A percentile compares a stretch with the other conserved stretches of the same genome.
Conservation (phyloP, 2,888 invertebrate species). For the Vanessa cardui region DNA sequence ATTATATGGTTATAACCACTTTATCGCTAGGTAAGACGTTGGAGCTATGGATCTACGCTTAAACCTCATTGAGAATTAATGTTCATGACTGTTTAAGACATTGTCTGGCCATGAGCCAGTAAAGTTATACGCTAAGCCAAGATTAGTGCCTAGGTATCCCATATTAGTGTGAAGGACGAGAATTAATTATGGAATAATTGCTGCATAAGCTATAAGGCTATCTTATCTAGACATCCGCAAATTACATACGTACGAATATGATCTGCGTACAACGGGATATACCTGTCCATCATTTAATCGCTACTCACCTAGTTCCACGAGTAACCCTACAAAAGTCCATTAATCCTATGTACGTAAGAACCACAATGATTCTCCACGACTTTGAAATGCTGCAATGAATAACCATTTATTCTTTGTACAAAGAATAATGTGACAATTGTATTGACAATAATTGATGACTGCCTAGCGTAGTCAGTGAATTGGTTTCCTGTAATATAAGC, state of each 20-base stretch:
- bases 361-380: not conserved
- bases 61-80: slow-evolving; percentile 32
- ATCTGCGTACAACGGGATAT: slow-evolving; percentile 12
- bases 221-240: slow-evolving; percentile 36
- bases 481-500: not conserved
- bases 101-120: slow-evolving; percentile 34
- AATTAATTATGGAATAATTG: slow-evolving; percentile 41
- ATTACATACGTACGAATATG: slow-evolving; percentile 32
- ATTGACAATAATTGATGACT: not conserved
- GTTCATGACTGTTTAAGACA: slow-evolving; percentile 29
- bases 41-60: slow-evolving; percentile 10
- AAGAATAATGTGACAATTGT: not conserved
- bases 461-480: not conserved
- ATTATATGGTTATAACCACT: not conserved
- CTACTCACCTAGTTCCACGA: slow-evolving; percentile 18
- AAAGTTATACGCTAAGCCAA: slow-evolving; percentile 34
- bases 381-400: not conserved
- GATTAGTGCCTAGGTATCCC: slow-evolving; percentile 38
- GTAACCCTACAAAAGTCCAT: slow-evolving; percentile 12
- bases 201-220: slow-evolving; percentile 34
- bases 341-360: not conserved
- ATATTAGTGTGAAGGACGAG: slow-evolving; percentile 34
- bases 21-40: slow-evolving; percentile 10
- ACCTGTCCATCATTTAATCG: slow-evolving; percentile 3
- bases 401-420: not conserved